Evolutionary conservation across 2,888 invertebrate species (phyloP).

Genomic region (Nemurella pictetii): DNA sequence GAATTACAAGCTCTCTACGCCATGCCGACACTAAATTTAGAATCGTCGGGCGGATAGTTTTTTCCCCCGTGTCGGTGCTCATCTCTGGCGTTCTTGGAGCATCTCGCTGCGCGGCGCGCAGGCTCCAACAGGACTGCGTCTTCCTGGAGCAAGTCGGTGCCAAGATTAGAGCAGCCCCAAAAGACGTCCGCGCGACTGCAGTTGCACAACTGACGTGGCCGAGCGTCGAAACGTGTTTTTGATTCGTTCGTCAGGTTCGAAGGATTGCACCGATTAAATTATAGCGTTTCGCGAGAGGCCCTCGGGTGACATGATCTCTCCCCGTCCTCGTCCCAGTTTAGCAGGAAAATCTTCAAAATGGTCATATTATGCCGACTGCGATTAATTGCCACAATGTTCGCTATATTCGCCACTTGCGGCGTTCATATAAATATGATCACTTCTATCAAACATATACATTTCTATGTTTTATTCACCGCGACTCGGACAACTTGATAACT

Average conservation of each 20-base stretch:
- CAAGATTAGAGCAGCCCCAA: neutral
- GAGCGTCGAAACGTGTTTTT: neutral
- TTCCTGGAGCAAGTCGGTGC: neutral
- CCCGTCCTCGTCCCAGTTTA: neutral
- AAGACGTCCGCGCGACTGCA: neutral
- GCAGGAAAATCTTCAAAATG: neutral
- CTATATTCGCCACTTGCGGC: too few relatives aligned
- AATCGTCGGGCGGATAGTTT: neutral
- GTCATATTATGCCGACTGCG: too few relatives aligned
- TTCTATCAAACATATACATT: too few relatives aligned
- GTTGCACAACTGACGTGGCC: neutral
- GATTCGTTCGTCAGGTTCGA: neutral
- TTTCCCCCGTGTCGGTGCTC: too few relatives aligned
- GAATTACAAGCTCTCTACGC: neutral
- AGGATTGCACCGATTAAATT: too few relatives aligned
- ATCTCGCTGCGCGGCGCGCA: neutral
- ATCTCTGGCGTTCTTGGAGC: neutral
- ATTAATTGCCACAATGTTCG: too few relatives aligned
- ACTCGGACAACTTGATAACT: too few relatives aligned
- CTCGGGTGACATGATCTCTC: neutral
- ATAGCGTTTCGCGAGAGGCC: neutral
- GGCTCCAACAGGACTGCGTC: neutral
- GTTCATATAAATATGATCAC: too few relatives aligned
- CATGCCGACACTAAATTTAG: neutral
- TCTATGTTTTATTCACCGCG: too few relatives aligned